These are phyloP conservation scores for Ennomos quercinarius DNA, from an alignment of 2,888 invertebrate genomes.

Conservation along the genomic window DNA sequence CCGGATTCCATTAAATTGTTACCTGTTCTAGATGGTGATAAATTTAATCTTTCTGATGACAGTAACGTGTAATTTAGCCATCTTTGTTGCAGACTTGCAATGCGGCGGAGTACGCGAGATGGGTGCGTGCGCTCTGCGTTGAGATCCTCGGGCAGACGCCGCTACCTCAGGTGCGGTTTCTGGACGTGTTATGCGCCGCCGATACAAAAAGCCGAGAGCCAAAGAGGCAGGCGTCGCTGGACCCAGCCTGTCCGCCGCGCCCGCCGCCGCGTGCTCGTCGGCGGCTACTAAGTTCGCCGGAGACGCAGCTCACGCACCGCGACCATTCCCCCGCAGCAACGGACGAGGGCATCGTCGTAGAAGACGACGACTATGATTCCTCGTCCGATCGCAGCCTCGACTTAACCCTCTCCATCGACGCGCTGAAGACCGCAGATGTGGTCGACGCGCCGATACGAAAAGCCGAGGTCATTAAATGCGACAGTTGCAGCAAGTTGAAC, in stretches of 20 bases:
- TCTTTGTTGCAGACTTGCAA: slow-evolving; percentile 87
- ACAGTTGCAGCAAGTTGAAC: slow-evolving; percentile 77
- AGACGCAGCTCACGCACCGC: slow-evolving; percentile 72
- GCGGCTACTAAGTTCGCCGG: slow-evolving; percentile 71
- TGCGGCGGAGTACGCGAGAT: slow-evolving; percentile 89
- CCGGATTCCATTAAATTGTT: slow-evolving; percentile 45
- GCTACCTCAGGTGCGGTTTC: slow-evolving; percentile 88
- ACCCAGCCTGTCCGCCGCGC: slow-evolving; percentile 71
- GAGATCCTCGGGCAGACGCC: slow-evolving; percentile 91
- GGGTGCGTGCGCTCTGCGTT: slow-evolving; percentile 90
- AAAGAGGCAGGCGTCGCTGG: slow-evolving; percentile 68
- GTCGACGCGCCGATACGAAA: slow-evolving; percentile 75
- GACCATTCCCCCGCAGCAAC: slow-evolving; percentile 81
- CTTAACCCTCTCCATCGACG: slow-evolving; percentile 80
- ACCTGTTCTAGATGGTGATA: slow-evolving; percentile 50
- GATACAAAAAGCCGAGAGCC: slow-evolving; percentile 74
- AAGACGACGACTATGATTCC: slow-evolving; percentile 84
- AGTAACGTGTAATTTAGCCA: slow-evolving; percentile 37
- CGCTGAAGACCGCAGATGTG: slow-evolving; percentile 75
- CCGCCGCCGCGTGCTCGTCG: slow-evolving; percentile 78
- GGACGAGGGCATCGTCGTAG: slow-evolving; percentile 83
- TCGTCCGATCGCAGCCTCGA: slow-evolving; percentile 85
- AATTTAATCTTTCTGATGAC: slow-evolving; percentile 46
- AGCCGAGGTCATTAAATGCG: slow-evolving; percentile 77
- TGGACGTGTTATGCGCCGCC: slow-evolving; percentile 88